Evolutionary conservation across 2,113 vertebrate genomes (phyloP), one percentile per base, ranked within the genome.

Genomic region (Erinaceus europaeus): DNA sequence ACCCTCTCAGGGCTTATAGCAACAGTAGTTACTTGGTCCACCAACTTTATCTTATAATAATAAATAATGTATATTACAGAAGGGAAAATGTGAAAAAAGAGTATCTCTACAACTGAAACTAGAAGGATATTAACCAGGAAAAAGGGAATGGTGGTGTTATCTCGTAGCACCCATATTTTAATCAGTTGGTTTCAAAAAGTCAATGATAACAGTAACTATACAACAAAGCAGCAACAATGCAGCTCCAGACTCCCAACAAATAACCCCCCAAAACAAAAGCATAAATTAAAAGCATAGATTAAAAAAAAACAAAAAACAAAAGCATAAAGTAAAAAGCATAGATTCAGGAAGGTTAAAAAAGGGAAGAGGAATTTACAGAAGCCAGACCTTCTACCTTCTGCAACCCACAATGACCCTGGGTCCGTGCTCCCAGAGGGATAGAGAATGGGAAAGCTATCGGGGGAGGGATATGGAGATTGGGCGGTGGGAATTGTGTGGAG

Each of bases 111-210:
- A 42, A 83, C 1, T 76, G n/a, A 64, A 89, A 91, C 76, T 87
- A n/a, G 44, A 83, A 32, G 18, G 84, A 48, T 59, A n/a, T 34
- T 87, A 90, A 82, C 17, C 59, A 44, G 23, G 53, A 52, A 83
- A 82, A 84, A 46, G 8, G 38, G 10, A 87, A 89, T 21, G 5
- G 17, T 42, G 73, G 20, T 34, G 4, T 72, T 84, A 74, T 82
- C 71, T 76, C 38, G 6, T 86, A 27, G 91, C 74, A 74, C 84
- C 38, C 40, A 73, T n/a, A 86, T 76, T 86, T 83, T 75, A 93
- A 82, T 36, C 50, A 82, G 38, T 57, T 48, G 74, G 57, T 91
- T 38, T 76, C 89, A 69, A 89, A 91, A 90, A 77, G 79, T 83
- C n/a, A 90, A 77, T 75, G 29, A 78, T 55, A 44, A 80, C 0